phyloP scores from a whole-genome alignment of 2,888 invertebrate genomes.

The Odontocolon sp. region DNA sequence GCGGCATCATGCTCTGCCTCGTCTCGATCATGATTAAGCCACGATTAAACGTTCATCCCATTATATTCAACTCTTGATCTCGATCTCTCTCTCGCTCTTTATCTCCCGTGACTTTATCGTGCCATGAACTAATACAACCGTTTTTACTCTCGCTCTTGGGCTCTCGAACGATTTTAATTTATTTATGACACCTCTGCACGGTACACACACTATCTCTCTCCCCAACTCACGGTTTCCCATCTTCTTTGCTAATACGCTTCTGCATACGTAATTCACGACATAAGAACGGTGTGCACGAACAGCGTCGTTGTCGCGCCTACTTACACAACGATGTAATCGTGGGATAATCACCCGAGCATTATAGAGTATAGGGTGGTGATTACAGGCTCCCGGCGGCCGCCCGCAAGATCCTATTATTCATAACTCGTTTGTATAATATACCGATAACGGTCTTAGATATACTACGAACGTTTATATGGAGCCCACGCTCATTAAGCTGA shows the following conservation, averaged over 20 bases:
- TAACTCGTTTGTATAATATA: slow-evolving; percentile 59
- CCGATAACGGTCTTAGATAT: slow-evolving; percentile 53
- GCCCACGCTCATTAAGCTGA: slow-evolving; percentile 56
- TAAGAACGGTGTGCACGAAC: slow-evolving; percentile 25
- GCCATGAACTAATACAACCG: neutral
- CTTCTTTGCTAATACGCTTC: slow-evolving; percentile 24
- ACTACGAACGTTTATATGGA: slow-evolving; percentile 49
- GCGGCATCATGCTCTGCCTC: slow-evolving; percentile 35
- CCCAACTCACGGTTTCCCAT: neutral
- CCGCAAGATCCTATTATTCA: slow-evolving; percentile 52
- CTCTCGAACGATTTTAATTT: slow-evolving; percentile 46
- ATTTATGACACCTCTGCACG: slow-evolving; percentile 50
- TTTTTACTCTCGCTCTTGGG: neutral
- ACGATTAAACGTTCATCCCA: slow-evolving; percentile 56
- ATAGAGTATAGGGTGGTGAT: slow-evolving; percentile 64
- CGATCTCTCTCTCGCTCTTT: slow-evolving; percentile 4
- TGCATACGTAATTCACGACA: slow-evolving; percentile 33
- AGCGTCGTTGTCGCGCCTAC: slow-evolving; percentile 71
- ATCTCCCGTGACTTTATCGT: slow-evolving; percentile 30
- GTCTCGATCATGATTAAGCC: slow-evolving; percentile 46
- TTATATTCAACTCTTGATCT: slow-evolving; percentile 37
- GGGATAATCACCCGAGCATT: slow-evolving; percentile 67
- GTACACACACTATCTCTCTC: neutral
- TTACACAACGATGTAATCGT: slow-evolving; percentile 75
- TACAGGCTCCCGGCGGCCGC: slow-evolving; percentile 49